Evolutionary conservation across 2,113 vertebrate genomes (phyloP), one percentile per base, ranked within the genome.

Genomic region (Phylloscopus trochilus): DNA sequence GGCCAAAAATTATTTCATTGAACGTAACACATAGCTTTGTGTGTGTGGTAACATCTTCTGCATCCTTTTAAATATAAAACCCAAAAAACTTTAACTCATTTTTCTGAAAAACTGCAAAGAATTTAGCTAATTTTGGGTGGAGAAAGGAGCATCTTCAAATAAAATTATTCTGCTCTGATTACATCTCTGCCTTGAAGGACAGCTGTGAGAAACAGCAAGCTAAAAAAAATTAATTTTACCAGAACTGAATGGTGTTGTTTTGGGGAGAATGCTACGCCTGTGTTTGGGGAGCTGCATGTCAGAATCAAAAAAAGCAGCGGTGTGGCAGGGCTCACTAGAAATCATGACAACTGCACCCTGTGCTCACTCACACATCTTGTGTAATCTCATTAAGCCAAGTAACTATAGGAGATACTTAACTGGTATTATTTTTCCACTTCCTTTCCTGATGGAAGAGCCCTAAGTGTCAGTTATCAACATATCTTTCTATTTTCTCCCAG

Each of bases 161-260:
- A 94, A 83, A 95, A 39, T 87, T 64, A 83, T 69, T 88, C 73
- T 92, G 43, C 31, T 86, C 46, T 74, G 93, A 69, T 77, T 70
- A 70, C 13, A 80, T 27, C 79, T 76, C 28, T 90, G 72, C 68
- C 55, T 88, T 75, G 56, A 89, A 92, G 39, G 41, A 20, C 17
- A 69, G 49, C 37, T 75, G 73, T 73, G 33, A 94, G 49, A 92
- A 93, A 73, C 10, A 72, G 35, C 33, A 30, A 87, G 53, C 80
- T 90, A 9, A 62, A 67, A 77, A 91, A 90, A 53, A 24, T 3
- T 15, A n/a, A 53, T 37, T 60, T 87, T 21, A 69, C 9, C 31
- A 80, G 20, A 90, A 77, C 0, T 37, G 31, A 77, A 22, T 43
- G 17, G 27, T 11, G 1, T 2, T 17, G 53, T 75, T 49, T 9